phyloP scores from a whole-genome alignment of 2,113 vertebrate genomes.

The Cyprinodon tularosa region DNA sequence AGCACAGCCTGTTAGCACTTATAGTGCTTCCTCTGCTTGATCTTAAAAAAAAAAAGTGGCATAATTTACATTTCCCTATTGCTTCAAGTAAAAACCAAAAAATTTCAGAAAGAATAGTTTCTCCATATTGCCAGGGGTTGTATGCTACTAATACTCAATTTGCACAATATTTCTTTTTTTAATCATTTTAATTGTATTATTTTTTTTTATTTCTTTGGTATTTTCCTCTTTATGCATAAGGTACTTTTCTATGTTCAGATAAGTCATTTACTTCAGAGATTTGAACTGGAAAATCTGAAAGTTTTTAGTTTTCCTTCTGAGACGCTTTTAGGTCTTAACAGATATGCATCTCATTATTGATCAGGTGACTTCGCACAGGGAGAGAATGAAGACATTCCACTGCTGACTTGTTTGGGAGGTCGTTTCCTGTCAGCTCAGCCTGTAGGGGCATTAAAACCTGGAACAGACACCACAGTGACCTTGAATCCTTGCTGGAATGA shows the following conservation, averaged over 20 bases:
- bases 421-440: constrained; percentile 6
- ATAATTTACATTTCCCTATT: background rate
- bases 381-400: constrained; percentile 49
- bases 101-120: background rate
- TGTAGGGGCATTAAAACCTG: constrained; percentile 16
- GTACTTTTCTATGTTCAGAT: constrained; percentile 69
- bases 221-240: constrained; percentile 44
- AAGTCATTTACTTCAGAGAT: constrained; percentile 27
- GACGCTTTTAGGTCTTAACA: constrained; percentile 25
- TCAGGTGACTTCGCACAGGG: constrained; percentile 20
- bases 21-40: background rate
- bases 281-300: constrained; percentile 49
- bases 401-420: constrained; percentile 27
- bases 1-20: background rate
- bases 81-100: background rate
- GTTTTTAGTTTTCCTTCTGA: constrained; percentile 8
- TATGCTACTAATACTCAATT: constrained; percentile 81
- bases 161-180: constrained; percentile 83
- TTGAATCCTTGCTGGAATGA: constrained; percentile 14
- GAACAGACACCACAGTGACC: constrained; percentile 20
- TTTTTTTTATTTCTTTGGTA: constrained; percentile 75
- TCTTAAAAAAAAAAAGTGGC: background rate
- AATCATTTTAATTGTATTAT: constrained; percentile 80
- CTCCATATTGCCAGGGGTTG: background rate
- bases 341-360: constrained; percentile 47